A percentile compares a stretch with the other conserved stretches of the same genome.
Evolutionary conservation across 2,888 invertebrate species (phyloP).

Genomic region (Gasteruption jaculator): DNA sequence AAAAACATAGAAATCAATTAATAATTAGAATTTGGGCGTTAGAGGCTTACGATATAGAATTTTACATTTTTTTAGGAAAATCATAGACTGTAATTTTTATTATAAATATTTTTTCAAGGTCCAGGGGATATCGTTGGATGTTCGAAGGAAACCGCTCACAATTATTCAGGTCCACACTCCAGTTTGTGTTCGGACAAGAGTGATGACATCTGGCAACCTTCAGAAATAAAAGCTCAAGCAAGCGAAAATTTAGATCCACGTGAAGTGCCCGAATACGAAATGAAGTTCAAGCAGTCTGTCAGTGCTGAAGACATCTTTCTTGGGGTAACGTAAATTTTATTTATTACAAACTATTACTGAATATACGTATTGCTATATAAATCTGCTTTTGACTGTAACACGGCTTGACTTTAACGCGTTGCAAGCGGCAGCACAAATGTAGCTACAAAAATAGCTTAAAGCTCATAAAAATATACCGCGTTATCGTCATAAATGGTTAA

Average conservation of each 20-base stretch:
- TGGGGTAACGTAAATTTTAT: no score
- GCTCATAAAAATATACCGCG: no score
- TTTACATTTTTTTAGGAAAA: no score
- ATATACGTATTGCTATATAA: no score
- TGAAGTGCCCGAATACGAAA: conserved; percentile 69
- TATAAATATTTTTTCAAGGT: conserved; percentile 39
- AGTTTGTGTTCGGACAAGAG: conserved; percentile 54
- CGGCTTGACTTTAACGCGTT: no score
- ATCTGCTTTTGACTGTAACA: no score
- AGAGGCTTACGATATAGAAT: no score
- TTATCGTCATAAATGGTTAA: no score
- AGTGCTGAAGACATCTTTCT: conserved; percentile 82
- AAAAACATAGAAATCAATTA: conserved; percentile 11
- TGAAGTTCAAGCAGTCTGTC: conserved; percentile 81
- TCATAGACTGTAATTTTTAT: conserved; percentile 4
- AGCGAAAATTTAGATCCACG: conserved; percentile 56
- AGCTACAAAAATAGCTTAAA: no score
- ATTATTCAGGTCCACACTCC: conserved; percentile 33
- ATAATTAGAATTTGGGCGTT: no score
- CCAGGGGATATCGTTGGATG: conserved; percentile 52
- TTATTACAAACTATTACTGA: no score
- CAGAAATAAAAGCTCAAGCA: conserved; percentile 29
- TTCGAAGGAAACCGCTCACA: conserved; percentile 29
- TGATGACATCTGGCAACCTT: conserved; percentile 51
- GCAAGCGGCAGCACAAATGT: no score